Evolutionary conservation across 2,797 vertebrate genomes (phyloP).

Genomic region (Micrastur ruficollis): DNA sequence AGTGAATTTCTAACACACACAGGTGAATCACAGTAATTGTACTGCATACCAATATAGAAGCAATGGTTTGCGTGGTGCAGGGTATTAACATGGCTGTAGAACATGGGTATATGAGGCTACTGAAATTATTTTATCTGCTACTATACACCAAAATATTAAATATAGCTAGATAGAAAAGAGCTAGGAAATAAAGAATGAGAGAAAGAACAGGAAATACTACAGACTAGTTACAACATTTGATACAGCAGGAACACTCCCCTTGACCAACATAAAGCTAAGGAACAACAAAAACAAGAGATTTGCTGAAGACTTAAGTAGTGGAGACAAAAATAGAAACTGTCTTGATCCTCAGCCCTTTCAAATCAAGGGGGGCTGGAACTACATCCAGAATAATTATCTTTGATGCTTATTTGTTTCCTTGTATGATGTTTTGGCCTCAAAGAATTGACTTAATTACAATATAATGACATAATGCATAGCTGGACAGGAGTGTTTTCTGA

Average conservation of each 20-base stretch:
- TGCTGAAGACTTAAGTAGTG: neutral
- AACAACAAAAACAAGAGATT: neutral
- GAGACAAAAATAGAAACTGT: neutral
- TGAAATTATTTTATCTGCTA: neutral
- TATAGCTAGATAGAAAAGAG: neutral
- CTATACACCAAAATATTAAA: neutral
- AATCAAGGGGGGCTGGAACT: neutral
- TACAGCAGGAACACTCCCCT: neutral
- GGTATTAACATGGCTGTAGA: neutral
- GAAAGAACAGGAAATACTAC: neutral
- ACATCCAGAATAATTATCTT: neutral
- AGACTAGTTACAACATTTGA: neutral
- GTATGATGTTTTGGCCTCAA: neutral
- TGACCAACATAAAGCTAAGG: neutral
- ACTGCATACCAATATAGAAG: neutral
- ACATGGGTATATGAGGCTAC: accelerated
- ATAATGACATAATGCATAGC: neutral
- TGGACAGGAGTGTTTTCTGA: neutral
- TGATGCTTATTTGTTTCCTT: neutral
- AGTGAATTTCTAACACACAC: neutral
- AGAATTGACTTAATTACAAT: neutral
- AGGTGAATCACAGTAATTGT: neutral
- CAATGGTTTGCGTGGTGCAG: neutral
- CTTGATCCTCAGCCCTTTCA: neutral
- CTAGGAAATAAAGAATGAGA: neutral